A percentile compares a stretch with the other conserved stretches of the same genome.
Conservation (phyloP, 2,797 vertebrate genomes). For the Thunnus albacares region DNA sequence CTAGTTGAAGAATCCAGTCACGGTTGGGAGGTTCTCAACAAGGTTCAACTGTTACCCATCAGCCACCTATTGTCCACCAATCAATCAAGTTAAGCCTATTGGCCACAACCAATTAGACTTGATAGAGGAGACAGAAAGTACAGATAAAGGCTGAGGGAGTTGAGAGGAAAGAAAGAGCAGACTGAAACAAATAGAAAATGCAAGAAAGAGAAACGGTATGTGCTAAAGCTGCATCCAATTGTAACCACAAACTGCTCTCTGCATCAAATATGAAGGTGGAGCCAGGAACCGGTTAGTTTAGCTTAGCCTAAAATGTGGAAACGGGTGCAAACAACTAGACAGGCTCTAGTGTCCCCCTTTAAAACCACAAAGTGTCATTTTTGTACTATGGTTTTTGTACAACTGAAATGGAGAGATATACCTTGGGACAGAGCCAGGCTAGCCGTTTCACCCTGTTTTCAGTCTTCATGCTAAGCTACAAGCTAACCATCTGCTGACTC, state of each 20-base stretch:
- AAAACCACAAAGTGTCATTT: too few species aligned
- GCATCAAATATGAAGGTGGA: too few species aligned
- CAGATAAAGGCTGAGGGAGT: slow-evolving; percentile 1
- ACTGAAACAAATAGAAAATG: not conserved
- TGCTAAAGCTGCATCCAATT: not conserved
- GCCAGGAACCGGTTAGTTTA: too few species aligned
- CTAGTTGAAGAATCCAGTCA: slow-evolving; percentile 42
- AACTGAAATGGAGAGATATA: too few species aligned
- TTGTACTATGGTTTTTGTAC: too few species aligned
- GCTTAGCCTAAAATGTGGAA: too few species aligned
- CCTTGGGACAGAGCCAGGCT: too few species aligned
- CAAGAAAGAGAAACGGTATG: not conserved
- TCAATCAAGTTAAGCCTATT: slow-evolving; percentile 40
- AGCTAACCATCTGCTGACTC: too few species aligned
- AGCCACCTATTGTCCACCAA: slow-evolving; percentile 22
- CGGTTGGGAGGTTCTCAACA: slow-evolving; percentile 50
- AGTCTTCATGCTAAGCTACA: too few species aligned
- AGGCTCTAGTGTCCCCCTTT: too few species aligned
- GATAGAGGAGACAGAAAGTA: slow-evolving; percentile 14
- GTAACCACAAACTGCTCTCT: slow-evolving; percentile 6
- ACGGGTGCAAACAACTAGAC: too few species aligned
- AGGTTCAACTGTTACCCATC: slow-evolving; percentile 55
- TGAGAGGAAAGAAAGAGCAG: not conserved
- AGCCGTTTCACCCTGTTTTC: too few species aligned
- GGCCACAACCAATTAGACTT: slow-evolving; percentile 34